Evolutionary conservation across 1,140 invertebrate genomes (phyloP), one percentile per base, ranked within the genome.

Genomic region (Drosophila punjabiensis): DNA sequence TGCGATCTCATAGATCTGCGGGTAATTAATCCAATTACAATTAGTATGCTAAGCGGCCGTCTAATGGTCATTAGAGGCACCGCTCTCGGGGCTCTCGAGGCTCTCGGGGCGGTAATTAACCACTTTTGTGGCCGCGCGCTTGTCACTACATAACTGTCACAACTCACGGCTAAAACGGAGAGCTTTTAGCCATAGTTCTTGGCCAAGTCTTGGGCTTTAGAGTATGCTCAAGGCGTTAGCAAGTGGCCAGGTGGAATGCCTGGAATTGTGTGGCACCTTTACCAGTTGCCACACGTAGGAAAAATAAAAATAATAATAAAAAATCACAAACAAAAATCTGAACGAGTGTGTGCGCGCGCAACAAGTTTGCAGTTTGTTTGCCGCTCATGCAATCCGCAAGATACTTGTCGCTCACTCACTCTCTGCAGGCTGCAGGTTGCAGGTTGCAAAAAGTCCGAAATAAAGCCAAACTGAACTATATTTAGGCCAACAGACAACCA

Each of bases 91-190:
- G 4, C 53, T 16, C 16, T 24, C 16, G 18, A 13, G 6, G 4
- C 53, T 16, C 32, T 37, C 48, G 53, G 69, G 62, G 33, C 64
- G 71, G 74, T 81, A 87, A 87, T 88, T 81, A 84, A 63, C 84
- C 84, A 83, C 71, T 77, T 83, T 74, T 62, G 64, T 64, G 71
- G 52, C 35, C 71, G 39, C 48, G 39, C 48, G 20, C 13, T 58
- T 66, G 61, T 43, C 82, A 82, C 83, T 86, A 67, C 53, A 81
- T 73, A 87, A 82, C 81, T 87, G 84, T 87, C 84, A 89, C 85
- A 89, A 78, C 84, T 52, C 35, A 0, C 9, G 14, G 35, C 55
- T 5, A 61, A 56, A 61, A 56, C 79, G 62, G 20, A 63, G 64
- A 50, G 65, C 52, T 65, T 61, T 61, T 60, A 53, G n/a, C 33